phyloP scores from a whole-genome alignment of 2,797 vertebrate genomes.

The Melanogrammus aeglefinus region DNA sequence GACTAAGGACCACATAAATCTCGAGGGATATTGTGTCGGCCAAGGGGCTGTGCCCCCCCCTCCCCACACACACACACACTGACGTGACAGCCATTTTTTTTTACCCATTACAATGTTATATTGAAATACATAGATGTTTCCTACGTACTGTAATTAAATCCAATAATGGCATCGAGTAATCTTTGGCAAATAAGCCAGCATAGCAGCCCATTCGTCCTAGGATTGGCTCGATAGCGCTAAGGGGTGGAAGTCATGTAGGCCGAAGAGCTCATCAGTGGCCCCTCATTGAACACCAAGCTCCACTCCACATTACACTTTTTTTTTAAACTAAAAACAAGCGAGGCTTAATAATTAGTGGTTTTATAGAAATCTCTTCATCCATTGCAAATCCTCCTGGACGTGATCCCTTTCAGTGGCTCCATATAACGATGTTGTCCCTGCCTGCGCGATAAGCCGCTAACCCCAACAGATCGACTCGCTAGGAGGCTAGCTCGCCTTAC shows the following conservation, averaged over 20 bases:
- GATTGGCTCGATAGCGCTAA: not conserved
- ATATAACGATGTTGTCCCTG: not conserved
- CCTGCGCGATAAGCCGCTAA: conserved; percentile 39
- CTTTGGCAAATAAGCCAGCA: not conserved
- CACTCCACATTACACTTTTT: conserved; percentile 21
- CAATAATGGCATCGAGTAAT: not conserved
- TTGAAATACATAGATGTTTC: not conserved
- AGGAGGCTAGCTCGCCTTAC: conserved; percentile 52
- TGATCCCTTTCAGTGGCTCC: not conserved
- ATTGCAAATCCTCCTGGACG: not conserved
- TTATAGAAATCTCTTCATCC: not conserved
- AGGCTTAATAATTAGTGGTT: not conserved
- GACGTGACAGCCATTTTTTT: not conserved
- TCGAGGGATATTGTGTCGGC: not conserved
- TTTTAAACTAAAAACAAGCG: not conserved
- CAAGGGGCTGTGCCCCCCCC: not conserved
- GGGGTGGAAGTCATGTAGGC: conserved; percentile 42
- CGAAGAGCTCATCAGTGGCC: conserved; percentile 46
- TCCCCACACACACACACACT: no score
- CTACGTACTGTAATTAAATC: not conserved
- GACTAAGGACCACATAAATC: not conserved
- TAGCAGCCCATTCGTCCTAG: not conserved
- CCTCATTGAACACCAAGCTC: conserved; percentile 35
- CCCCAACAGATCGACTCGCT: conserved; percentile 46
- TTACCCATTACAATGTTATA: not conserved